Conservation (phyloP, 2,888 invertebrate genomes). For the Subacronicta megacephala region DNA sequence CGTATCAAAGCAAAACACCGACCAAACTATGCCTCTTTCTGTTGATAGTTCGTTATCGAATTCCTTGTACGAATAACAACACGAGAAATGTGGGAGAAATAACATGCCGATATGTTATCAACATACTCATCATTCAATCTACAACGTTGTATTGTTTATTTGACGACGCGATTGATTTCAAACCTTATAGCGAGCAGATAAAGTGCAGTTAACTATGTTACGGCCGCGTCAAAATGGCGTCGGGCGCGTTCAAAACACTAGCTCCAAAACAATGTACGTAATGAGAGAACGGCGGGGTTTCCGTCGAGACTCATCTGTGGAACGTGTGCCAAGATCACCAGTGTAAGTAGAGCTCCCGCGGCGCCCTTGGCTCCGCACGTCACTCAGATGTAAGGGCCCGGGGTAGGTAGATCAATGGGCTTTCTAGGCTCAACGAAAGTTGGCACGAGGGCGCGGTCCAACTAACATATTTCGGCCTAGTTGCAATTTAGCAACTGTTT, state of each 20-base stretch:
- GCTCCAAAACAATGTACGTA: slow-evolving; percentile 72
- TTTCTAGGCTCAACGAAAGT: slow-evolving; percentile 64
- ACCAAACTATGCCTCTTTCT: slow-evolving; percentile 34
- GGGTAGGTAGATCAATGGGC: slow-evolving; percentile 74
- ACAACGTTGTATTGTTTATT: slow-evolving; percentile 54
- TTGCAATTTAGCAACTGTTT: slow-evolving; percentile 75
- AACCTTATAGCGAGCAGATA: slow-evolving; percentile 51
- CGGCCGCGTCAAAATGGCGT: slow-evolving; percentile 59
- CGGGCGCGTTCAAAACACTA: slow-evolving; percentile 70
- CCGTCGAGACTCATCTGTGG: slow-evolving; percentile 73
- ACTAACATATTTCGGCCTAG: slow-evolving; percentile 75
- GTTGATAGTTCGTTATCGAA: slow-evolving; percentile 50
- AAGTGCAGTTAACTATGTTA: slow-evolving; percentile 50
- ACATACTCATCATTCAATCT: slow-evolving; percentile 61
- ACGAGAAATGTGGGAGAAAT: slow-evolving; percentile 49
- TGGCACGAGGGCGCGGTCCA: slow-evolving; percentile 69
- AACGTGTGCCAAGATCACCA: slow-evolving; percentile 67
- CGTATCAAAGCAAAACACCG: slow-evolving; percentile 37
- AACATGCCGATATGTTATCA: slow-evolving; percentile 55
- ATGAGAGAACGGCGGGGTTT: slow-evolving; percentile 74
- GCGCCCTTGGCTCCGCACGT: slow-evolving; percentile 45
- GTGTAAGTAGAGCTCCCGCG: slow-evolving; percentile 56
- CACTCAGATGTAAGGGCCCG: slow-evolving; percentile 56
- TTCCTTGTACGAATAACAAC: slow-evolving; percentile 47
- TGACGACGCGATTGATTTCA: slow-evolving; percentile 36